Evolutionary conservation across 2,888 invertebrate species (phyloP).

Genomic region (Callyntrura guangdongensis): DNA sequence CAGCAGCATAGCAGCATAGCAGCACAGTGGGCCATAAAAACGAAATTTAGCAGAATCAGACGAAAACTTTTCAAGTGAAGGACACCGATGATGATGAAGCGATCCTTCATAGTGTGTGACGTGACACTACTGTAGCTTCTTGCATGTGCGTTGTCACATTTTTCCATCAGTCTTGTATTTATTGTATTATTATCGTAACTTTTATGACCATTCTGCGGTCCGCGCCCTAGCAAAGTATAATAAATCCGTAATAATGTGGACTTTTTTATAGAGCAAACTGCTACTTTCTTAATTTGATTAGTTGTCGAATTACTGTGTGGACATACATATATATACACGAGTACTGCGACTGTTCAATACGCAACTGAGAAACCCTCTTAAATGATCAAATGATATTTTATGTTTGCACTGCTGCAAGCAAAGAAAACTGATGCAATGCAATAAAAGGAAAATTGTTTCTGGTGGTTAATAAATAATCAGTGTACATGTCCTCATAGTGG

Average conservation of each 20-base stretch:
- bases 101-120: conserved; percentile 24
- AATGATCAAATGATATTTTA: conserved; percentile 22
- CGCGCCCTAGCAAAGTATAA: conserved; percentile 56
- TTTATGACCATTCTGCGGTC: background rate
- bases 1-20: background rate
- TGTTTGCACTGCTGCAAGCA: background rate
- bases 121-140: conserved; percentile 57
- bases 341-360: conserved; percentile 10
- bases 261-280: background rate
- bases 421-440: conserved; percentile 29
- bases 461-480: no score
- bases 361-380: background rate
- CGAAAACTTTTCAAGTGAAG: conserved; percentile 21
- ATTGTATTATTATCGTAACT: conserved; percentile 5
- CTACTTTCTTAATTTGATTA: conserved; percentile 60
- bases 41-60: conserved; percentile 40
- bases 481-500: no score
- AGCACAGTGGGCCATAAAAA: conserved; percentile 38
- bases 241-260: conserved; percentile 35
- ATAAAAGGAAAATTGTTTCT: background rate
- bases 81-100: conserved; percentile 16
- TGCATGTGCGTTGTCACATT: conserved; percentile 25
- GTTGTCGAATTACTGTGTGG: conserved; percentile 11
- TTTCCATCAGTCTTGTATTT: conserved; percentile 37
- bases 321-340: background rate